A percentile compares a stretch with the other conserved stretches of the same genome.
Evolutionary conservation across 2,797 vertebrate species (phyloP).

Genomic region (Cryptoprocta ferox): DNA sequence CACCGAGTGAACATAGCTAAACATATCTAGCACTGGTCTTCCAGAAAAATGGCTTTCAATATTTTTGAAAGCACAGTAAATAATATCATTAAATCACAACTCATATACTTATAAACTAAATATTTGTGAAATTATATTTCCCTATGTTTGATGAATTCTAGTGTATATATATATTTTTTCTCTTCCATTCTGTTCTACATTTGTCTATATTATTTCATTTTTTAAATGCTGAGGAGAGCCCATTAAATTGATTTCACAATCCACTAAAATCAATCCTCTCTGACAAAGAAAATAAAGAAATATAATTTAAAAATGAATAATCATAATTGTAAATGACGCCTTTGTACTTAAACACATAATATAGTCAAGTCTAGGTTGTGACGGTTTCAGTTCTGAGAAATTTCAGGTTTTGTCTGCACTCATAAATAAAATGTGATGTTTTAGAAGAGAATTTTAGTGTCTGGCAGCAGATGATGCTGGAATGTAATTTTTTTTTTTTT

Average conservation of each 20-base stretch:
- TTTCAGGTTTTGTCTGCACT: background rate
- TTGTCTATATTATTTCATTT: background rate
- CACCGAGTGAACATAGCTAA: no score
- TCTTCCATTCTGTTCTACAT: background rate
- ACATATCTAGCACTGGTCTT: background rate
- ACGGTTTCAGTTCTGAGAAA: background rate
- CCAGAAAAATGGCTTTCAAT: background rate
- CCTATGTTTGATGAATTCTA: background rate
- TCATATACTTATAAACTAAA: background rate
- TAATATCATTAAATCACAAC: background rate
- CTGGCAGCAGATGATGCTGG: background rate
- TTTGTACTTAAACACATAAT: constrained; percentile 3
- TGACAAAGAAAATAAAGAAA: background rate
- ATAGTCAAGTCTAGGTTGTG: background rate
- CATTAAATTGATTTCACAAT: background rate
- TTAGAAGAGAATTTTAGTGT: background rate
- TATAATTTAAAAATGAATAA: background rate
- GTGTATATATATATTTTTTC: background rate
- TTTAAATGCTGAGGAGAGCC: background rate
- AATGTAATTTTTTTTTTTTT: background rate
- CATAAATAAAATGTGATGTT: background rate
- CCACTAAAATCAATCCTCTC: background rate
- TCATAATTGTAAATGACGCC: background rate
- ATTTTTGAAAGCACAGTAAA: background rate
- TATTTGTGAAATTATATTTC: background rate